Evolutionary conservation across 1,140 invertebrate species (phyloP).

Genomic region (Teleogryllus occipitalis): DNA sequence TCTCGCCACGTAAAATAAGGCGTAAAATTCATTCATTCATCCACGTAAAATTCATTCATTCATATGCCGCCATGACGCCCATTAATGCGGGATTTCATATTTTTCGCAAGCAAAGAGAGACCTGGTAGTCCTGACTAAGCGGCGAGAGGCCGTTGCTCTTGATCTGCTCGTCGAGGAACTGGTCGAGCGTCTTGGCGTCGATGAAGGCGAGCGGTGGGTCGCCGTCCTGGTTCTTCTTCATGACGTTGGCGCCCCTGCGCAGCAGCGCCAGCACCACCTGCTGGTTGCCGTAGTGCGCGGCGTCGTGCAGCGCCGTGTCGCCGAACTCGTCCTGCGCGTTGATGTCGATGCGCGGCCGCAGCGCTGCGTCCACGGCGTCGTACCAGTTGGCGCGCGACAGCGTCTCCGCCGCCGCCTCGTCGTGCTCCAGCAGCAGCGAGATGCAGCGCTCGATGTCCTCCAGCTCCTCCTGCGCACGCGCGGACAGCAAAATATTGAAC

Average conservation of each 20-base stretch:
- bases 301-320: slow-evolving; percentile 68
- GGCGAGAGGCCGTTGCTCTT: slow-evolving; percentile 40
- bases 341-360: slow-evolving; percentile 37
- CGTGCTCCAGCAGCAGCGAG: slow-evolving; percentile 27
- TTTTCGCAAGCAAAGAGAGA: not conserved
- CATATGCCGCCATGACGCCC: too few relatives aligned
- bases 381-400: not conserved
- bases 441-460: not conserved
- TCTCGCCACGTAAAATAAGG: too few relatives aligned
- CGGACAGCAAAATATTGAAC: too few relatives aligned
- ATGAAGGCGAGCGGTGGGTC: slow-evolving; percentile 62
- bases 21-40: too few relatives aligned
- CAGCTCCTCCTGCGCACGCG: not conserved
- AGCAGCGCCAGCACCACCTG: slow-evolving; percentile 52
- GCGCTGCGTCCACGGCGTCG: not conserved
- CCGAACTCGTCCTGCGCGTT: slow-evolving; percentile 51
- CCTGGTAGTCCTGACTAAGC: not conserved
- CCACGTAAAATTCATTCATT: too few relatives aligned
- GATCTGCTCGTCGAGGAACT: slow-evolving; percentile 61
- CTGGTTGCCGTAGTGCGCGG: slow-evolving; percentile 54
- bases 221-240: slow-evolving; percentile 52
- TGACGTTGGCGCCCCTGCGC: slow-evolving; percentile 59
- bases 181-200: slow-evolving; percentile 50
- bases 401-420: slow-evolving; percentile 27
- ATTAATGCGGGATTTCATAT: too few relatives aligned